phyloP scores from a whole-genome alignment of 2,888 invertebrate genomes.

The Acanthosepion pharaonis region DNA sequence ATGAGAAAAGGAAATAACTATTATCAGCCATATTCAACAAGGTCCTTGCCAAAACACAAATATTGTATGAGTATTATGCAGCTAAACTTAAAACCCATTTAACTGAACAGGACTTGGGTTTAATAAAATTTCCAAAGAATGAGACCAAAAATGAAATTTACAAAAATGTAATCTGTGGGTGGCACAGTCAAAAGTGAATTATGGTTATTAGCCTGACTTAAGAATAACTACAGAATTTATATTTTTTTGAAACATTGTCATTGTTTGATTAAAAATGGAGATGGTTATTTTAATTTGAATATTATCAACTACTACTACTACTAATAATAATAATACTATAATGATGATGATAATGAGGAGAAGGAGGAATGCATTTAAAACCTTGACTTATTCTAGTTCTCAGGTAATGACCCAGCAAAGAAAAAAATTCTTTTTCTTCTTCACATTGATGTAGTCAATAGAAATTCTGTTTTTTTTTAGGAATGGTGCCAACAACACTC shows the following conservation, averaged over 20 bases:
- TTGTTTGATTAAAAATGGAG: not conserved
- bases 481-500: no score
- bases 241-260: not conserved
- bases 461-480: no score
- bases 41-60: not conserved
- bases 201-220: not conserved
- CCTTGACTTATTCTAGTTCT: no score
- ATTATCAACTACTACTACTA: no score
- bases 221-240: not conserved
- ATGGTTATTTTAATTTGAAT: no score
- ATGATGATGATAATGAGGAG: no score
- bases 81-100: not conserved
- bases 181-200: not conserved
- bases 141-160: no score
- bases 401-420: no score
- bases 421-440: no score
- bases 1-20: not conserved
- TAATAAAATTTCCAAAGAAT: not conserved
- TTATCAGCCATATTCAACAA: not conserved
- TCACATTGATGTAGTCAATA: no score
- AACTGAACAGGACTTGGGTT: not conserved
- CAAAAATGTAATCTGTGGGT: not conserved
- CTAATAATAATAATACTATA: no score
- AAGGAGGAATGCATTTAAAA: no score
- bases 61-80: not conserved